A percentile compares a stretch with the other conserved stretches of the same genome.
These are phyloP conservation scores for Sciurus vulgaris DNA, from an alignment of 2,797 vertebrate species.

Conservation along the genomic window DNA sequence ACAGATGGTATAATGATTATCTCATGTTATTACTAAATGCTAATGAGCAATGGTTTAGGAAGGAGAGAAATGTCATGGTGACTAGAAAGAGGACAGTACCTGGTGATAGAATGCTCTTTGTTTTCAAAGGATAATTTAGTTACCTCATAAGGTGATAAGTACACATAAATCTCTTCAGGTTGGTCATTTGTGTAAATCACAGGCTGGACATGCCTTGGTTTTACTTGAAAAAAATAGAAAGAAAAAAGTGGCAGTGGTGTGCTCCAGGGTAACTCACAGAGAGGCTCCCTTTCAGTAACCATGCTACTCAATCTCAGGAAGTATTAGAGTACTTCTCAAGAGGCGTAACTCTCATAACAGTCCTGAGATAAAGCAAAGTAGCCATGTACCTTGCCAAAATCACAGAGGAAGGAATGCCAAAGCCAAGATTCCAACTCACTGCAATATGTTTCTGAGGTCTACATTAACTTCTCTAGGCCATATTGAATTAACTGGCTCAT, in stretches of 20 bases:
- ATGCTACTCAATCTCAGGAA: background rate
- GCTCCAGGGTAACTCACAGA: background rate
- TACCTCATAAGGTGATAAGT: conserved; percentile 79
- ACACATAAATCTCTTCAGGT: conserved; percentile 49
- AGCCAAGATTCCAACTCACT: background rate
- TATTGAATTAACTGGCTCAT: accelerated
- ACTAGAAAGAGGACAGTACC: conserved; percentile 71
- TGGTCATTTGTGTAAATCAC: conserved; percentile 68
- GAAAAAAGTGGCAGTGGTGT: background rate
- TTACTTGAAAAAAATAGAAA: background rate
- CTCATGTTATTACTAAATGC: conserved; percentile 82
- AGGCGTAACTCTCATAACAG: background rate
- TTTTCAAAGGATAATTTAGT: conserved; percentile 75
- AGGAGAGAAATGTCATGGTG: conserved; percentile 78
- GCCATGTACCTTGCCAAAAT: background rate
- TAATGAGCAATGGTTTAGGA: conserved; percentile 82
- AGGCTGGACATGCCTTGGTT: background rate
- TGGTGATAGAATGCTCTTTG: conserved; percentile 9
- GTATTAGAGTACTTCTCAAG: background rate
- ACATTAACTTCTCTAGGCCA: background rate
- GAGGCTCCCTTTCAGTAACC: background rate
- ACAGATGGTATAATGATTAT: conserved; percentile 81
- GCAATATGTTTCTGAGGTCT: background rate
- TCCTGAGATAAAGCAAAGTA: background rate
- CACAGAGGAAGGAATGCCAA: background rate